Base-by-base conservation (phyloP, 1,140 invertebrate species). In the Penaeus vannamei region DNA sequence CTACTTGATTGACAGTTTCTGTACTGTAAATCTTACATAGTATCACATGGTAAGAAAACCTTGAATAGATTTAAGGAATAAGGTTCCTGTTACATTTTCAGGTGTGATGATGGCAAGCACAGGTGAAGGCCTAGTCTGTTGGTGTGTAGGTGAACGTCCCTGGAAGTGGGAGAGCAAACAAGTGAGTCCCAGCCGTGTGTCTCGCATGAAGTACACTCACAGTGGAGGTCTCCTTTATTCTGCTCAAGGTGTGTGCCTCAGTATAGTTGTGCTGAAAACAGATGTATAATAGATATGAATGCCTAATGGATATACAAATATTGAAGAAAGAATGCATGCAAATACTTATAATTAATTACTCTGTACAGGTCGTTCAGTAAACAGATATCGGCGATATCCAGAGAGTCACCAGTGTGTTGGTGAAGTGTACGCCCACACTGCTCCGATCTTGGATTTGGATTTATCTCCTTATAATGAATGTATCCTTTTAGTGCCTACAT, bases 391-490 rank as follows among this genome's bases (percentile, higher is more conserved):
- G 14, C 87, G 87, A 26, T 89, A 89, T 66, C 87, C 87, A 61
- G 87, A 89, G 64, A 81, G 61, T 26, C 87, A 89, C 42, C 82
- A 84, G 14, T n/a, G 46, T 2, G 59, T 89, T 20, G 87, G 87
- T 19, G 82, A 89, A 23, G 87, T 89, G 2, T 89, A 61, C 69
- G 66, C 29, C 46, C 87, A 89, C 82, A 53, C 69, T 1, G 82
- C 82, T 22, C 66, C 87, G 2, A 89, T 89, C 29, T 32, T 69
- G 46, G 87, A 89, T 72, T n/a, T 89, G 19, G 87, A 89, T 60
- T 26, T 89, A 14, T 89, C 87, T 19, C 87, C 87, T 22, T 85
- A 89, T 76, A 89, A 89, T 85, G 87, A 89, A 72, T 89, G 87
- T 89, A 89, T 89, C 87, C 87, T 89, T 89, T 84, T 80, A 53